Base-by-base conservation (phyloP, 2,888 invertebrate genomes). In the Chaetoderma sp. region DNA sequence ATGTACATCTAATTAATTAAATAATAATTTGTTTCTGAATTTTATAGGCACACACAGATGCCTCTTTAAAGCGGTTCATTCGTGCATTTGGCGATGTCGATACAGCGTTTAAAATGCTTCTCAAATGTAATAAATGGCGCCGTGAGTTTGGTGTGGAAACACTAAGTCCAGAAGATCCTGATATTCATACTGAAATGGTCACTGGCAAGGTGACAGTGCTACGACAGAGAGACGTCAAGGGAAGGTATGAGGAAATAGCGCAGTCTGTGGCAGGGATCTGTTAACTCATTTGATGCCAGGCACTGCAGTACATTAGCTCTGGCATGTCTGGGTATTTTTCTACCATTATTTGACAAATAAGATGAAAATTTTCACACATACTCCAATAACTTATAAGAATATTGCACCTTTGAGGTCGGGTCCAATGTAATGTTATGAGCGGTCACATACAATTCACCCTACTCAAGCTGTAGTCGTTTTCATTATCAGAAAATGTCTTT, bases 41-140 rank as follows among this genome's bases (percentile, higher is more conserved):
- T 6, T 23, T 57, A 21, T 44, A 76, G 76, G 92, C 91, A 80
- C 92, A 92, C 77, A 92, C 92, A 83, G 93, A 93, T 61, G 92
- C 89, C 83, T 92, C 93, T 1, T 63, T 83, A 5, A 60, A 71
- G 16, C 89, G 93, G 74, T 93, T 93, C 86, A 86, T 93, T 64
- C 88, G 91, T 76, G 93, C 93, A 18, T 93, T 93, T 79, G 91
- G 91, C 86, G 91, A 90, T 39, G 90, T 91, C 49, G 93, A 93
- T 83, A 89, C 88, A 77, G 91, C 93, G 6, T 73, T 69, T 60
- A 65, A 68, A 36, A 65, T 67, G 33, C 33, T 79, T 18, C 45
- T 77, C 8, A 78, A 78, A 63, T 76, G 70, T 58, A 72, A 74
- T 68, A 93, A 92, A 86, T 93, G 93, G 93, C 89, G 92, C 69